Conservation (phyloP, 92 coral and sea anemone species). For the Palythoa heliodiscus region DNA sequence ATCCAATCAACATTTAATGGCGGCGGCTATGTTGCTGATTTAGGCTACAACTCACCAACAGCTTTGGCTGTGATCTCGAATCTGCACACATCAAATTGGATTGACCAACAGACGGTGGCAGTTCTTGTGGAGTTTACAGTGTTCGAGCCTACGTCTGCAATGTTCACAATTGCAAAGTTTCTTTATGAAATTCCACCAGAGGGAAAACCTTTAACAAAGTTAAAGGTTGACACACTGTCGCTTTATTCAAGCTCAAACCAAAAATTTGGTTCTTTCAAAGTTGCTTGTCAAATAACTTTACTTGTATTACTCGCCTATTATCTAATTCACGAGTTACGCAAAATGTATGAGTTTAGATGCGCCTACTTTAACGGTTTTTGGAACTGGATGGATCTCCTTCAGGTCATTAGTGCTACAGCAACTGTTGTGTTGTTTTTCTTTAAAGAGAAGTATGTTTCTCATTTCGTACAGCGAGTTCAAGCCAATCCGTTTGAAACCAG, state of each 20-base stretch:
- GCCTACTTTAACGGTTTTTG: slow-evolving; percentile 81
- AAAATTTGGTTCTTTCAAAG: slow-evolving; percentile 47
- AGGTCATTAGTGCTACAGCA: slow-evolving; percentile 62
- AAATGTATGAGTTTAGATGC: slow-evolving; percentile 66
- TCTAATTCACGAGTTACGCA: slow-evolving; percentile 67
- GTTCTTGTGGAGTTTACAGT: slow-evolving; percentile 88
- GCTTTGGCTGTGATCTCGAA: slow-evolving; percentile 73
- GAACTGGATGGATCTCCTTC: slow-evolving; percentile 94
- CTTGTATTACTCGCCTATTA: slow-evolving; percentile 75
- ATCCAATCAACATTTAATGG: slow-evolving; percentile 67
- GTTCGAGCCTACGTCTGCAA: slow-evolving; percentile 77
- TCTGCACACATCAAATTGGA: slow-evolving; percentile 74
- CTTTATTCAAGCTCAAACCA: slow-evolving; percentile 65
- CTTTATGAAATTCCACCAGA: slow-evolving; percentile 70
- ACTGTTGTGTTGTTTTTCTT: slow-evolving; percentile 80
- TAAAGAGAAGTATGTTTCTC: slow-evolving; percentile 80
- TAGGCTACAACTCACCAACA: slow-evolving; percentile 85
- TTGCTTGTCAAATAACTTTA: slow-evolving; percentile 70
- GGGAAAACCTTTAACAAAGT: slow-evolving; percentile 61
- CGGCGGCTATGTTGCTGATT: slow-evolving; percentile 89
- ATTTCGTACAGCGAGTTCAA: slow-evolving; percentile 72
- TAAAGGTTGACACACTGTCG: slow-evolving; percentile 69
- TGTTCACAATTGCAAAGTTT: slow-evolving; percentile 79
- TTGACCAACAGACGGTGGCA: slow-evolving; percentile 73
- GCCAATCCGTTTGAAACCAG: slow-evolving; percentile 85